phyloP scores from a whole-genome alignment of 2,113 vertebrate genomes.

The Paracanthobrama guichenoti region DNA sequence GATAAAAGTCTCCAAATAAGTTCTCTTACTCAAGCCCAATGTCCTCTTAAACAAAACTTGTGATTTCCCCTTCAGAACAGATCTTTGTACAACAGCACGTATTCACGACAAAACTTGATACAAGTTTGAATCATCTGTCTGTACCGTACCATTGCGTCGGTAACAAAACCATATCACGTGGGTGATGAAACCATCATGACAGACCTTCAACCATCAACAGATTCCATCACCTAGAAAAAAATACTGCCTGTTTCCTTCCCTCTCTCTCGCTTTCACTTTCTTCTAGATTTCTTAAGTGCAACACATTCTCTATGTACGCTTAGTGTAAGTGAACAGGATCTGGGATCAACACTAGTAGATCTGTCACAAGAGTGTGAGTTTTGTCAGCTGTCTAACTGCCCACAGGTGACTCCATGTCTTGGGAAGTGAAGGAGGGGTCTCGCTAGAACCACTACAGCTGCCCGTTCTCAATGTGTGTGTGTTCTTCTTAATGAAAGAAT shows the following conservation, averaged over 20 bases:
- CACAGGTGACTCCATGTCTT: constrained; percentile 37
- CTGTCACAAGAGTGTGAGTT: constrained; percentile 67
- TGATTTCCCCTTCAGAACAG: neutral
- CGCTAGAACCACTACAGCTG: constrained; percentile 28
- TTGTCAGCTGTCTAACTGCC: constrained; percentile 67
- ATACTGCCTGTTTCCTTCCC: neutral
- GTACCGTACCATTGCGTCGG: neutral
- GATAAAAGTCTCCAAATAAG: neutral
- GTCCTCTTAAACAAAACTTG: neutral
- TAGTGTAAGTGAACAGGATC: constrained; percentile 1
- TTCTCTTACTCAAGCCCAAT: neutral
- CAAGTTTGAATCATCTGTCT: neutral
- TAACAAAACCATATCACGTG: constrained; percentile 34
- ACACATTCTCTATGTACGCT: neutral
- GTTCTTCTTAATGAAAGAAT: neutral
- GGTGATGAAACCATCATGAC: neutral
- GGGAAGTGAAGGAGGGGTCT: constrained; percentile 26
- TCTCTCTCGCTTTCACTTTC: constrained; percentile 12
- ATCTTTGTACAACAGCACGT: neutral
- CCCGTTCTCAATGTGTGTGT: neutral
- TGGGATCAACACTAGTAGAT: constrained; percentile 63
- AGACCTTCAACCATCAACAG: constrained; percentile 29
- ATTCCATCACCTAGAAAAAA: constrained; percentile 37
- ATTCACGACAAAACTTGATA: neutral
- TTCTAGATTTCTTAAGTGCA: neutral